Evolutionary conservation across 1,140 invertebrate species (phyloP).

Genomic region (Drosophila malerkotliana): DNA sequence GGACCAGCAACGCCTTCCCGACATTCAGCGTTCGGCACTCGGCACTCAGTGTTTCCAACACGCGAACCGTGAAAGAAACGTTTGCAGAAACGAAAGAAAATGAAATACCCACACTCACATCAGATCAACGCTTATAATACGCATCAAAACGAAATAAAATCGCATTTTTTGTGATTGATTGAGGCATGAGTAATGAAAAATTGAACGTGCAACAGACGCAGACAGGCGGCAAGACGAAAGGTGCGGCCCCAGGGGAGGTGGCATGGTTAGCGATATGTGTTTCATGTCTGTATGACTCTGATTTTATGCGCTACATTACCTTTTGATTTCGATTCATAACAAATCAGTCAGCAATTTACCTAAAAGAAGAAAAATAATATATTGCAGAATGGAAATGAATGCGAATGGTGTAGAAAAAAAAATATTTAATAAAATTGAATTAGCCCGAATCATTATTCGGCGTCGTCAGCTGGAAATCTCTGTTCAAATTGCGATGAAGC

Average conservation of each 20-base stretch:
- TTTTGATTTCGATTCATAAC: slow-evolving; percentile 80
- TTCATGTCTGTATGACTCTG: slow-evolving; percentile 77
- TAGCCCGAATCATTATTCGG: slow-evolving; percentile 50
- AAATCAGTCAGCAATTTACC: slow-evolving; percentile 78
- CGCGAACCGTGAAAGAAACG: slow-evolving; percentile 73
- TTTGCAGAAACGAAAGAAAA: slow-evolving; percentile 43
- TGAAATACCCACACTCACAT: slow-evolving; percentile 19
- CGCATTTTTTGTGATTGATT: slow-evolving; percentile 81
- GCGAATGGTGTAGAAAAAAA: slow-evolving; percentile 48
- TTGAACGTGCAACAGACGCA: slow-evolving; percentile 68
- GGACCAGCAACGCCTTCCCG: slow-evolving; percentile 30
- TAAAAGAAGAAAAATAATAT: slow-evolving; percentile 63
- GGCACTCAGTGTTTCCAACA: slow-evolving; percentile 24
- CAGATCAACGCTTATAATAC: slow-evolving; percentile 80
- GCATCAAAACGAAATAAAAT: slow-evolving; percentile 82
- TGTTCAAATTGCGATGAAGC: slow-evolving; percentile 66
- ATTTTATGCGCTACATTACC: slow-evolving; percentile 82
- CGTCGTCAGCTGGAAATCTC: slow-evolving; percentile 57
- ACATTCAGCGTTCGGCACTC: slow-evolving; percentile 10
- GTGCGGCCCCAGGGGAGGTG: neutral
- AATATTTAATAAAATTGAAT: slow-evolving; percentile 67
- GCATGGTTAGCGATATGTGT: slow-evolving; percentile 57
- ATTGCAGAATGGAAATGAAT: slow-evolving; percentile 49
- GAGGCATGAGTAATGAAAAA: slow-evolving; percentile 82
- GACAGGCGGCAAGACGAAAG: slow-evolving; percentile 21